phyloP scores from a whole-genome alignment of 2,113 vertebrate species.

The Neomonachus schauinslandi region DNA sequence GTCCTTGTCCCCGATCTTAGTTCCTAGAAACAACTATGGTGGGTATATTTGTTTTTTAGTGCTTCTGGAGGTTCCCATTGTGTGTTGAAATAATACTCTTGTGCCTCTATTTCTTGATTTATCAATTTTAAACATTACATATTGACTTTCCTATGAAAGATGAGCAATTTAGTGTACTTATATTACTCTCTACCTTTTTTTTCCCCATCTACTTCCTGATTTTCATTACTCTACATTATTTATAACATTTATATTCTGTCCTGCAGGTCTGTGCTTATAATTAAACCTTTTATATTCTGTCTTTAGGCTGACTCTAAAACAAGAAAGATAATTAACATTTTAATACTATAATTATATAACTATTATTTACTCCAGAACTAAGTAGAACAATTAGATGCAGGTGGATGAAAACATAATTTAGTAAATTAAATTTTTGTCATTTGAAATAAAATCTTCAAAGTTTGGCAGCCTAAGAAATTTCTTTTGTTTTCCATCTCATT shows the following conservation, averaged over 20 bases:
- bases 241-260: neutral
- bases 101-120: neutral
- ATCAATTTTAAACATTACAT: neutral
- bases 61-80: neutral
- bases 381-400: neutral
- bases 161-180: neutral
- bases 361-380: constrained; percentile 1
- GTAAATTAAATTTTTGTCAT: neutral
- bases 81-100: neutral
- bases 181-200: neutral
- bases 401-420: neutral
- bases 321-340: constrained; percentile 24
- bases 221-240: neutral
- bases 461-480: neutral
- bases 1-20: neutral
- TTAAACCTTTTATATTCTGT: neutral
- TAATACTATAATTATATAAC: neutral
- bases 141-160: neutral
- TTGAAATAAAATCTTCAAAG: constrained; percentile 41
- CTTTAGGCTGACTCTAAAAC: neutral
- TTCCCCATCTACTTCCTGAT: neutral
- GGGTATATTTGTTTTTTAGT: neutral
- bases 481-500: neutral
- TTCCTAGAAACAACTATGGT: neutral
- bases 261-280: neutral